Base-by-base conservation (phyloP, 1,140 invertebrate genomes). In the Drosophila dunni region DNA sequence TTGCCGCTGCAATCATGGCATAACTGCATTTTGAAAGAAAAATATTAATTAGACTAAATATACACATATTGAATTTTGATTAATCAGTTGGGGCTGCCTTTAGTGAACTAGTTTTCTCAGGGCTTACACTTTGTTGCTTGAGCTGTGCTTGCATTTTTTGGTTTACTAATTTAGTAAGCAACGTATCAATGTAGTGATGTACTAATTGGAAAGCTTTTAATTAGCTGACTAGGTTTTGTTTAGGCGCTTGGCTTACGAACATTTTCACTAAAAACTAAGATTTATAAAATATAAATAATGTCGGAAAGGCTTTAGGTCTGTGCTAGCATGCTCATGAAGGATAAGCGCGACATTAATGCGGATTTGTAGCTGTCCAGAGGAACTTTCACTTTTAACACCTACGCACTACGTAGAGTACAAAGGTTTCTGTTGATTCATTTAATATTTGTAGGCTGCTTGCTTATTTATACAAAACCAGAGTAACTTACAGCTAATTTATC, bases 311-410 rank as follows among this genome's bases (percentile, higher is more conserved):
- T 29, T 29, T 5, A 6, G 6, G 24, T 29, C 6, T 29, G 1
- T 42, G 3, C 4, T 1, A 42, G n/a, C 3, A n/a, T 42, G 0
- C 40, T 42, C 3, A 15, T 36, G 13, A 3, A 13, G 29, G 33
- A 53, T 34, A 34, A 53, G 33, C 29, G 50, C n/a, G 33, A 53
- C 7, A 34, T 53, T 46, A 3, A 20, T 9, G 4, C 29, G 7
- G 11, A 51, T 34, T 34, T 17, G 8, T 20, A 13, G 8, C 29
- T 33, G 51, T 5, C 7, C 17, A 24, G 10, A 7, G 33, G 9
- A 51, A 58, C 69, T 72, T 72, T 72, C 69, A 72, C 69, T 66
- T 66, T 65, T 9, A 46, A 46, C 36, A 71, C 60, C 10, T 45
- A 50, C 69, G 62, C 53, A 72, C 13, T 64, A 57, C n/a, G 34